These are phyloP conservation scores for Rallus crepitans DNA, from an alignment of 2,797 vertebrate genomes.

Conservation along the genomic window DNA sequence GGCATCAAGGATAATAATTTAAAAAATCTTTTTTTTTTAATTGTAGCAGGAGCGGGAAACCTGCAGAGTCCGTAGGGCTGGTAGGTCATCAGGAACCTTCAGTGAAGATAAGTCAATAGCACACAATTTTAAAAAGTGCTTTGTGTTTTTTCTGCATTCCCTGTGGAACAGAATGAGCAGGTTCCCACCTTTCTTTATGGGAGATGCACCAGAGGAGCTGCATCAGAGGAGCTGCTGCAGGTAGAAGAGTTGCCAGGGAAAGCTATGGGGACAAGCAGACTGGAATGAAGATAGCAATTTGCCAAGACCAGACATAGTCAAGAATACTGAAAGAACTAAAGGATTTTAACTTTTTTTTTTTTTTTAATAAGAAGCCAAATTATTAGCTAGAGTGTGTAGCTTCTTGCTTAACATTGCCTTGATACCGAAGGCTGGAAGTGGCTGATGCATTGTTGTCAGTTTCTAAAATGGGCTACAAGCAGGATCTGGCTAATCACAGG, in stretches of 20 bases:
- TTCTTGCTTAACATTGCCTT: neutral
- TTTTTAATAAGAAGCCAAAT: neutral
- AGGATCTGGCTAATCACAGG: neutral
- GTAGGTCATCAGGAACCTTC: neutral
- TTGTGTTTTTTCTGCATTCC: neutral
- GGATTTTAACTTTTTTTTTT: too few relatives aligned
- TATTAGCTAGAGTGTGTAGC: neutral
- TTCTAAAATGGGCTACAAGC: neutral
- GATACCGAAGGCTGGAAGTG: neutral
- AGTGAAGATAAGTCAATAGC: neutral
- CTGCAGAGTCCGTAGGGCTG: neutral
- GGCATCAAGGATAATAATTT: neutral
- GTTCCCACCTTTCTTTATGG: neutral
- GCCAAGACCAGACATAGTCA: neutral
- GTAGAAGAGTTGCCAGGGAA: neutral
- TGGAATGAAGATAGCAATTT: neutral
- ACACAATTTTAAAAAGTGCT: neutral
- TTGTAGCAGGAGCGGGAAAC: neutral
- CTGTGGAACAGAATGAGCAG: neutral
- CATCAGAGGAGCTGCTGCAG: neutral
- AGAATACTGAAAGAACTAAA: neutral
- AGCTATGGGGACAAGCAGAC: neutral
- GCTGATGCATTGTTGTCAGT: neutral
- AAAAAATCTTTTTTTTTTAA: neutral
- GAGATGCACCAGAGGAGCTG: neutral